phyloP scores from a whole-genome alignment of 2,113 vertebrate genomes.

The Sceloporus undulatus region DNA sequence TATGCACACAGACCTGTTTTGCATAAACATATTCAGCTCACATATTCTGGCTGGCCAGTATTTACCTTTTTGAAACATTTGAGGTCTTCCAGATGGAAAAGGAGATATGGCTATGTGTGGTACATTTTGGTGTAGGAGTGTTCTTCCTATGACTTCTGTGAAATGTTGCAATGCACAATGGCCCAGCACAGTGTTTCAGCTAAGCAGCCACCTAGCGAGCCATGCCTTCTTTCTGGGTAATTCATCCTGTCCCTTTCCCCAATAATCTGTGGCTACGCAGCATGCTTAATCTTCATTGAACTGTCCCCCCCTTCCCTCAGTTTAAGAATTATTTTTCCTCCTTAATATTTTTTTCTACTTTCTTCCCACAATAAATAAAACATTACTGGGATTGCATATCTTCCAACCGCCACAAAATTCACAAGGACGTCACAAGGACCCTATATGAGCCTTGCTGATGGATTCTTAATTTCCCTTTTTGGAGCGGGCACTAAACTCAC shows the following conservation, averaged over 20 bases:
- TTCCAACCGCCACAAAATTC: no score
- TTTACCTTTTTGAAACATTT: background rate
- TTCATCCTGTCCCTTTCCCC: no score
- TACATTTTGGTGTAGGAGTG: no score
- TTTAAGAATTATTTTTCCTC: background rate
- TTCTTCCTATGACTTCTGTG: no score
- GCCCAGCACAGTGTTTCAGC: background rate
- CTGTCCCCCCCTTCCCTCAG: background rate
- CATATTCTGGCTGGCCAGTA: background rate
- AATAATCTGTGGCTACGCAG: background rate
- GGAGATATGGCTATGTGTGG: background rate
- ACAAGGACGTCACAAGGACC: no score
- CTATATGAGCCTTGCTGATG: no score
- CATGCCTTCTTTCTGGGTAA: background rate
- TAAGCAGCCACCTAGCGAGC: background rate
- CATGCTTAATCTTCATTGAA: background rate
- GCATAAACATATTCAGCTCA: background rate
- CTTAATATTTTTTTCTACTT: background rate
- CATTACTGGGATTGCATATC: background rate
- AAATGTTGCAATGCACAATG: background rate
- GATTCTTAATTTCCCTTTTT: no score
- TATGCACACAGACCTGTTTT: background rate
- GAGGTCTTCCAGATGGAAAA: background rate
- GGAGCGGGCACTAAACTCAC: no score
- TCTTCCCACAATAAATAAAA: background rate